Base-by-base conservation (phyloP, 2,113 vertebrate species). In the Heliornis fulica region DNA sequence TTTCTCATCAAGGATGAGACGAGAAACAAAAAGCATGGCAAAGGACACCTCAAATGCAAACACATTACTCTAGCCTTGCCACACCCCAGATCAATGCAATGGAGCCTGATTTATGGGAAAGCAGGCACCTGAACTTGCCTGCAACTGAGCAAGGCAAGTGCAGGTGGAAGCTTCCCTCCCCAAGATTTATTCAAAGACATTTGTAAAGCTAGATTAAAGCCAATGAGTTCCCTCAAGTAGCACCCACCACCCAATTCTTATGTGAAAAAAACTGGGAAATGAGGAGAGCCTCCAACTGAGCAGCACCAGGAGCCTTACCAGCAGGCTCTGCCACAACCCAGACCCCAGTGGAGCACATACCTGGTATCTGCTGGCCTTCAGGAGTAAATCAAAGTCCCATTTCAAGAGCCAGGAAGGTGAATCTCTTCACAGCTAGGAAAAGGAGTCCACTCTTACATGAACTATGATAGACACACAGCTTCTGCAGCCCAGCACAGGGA, bases 391-490 rank as follows among this genome's bases (percentile, higher is more conserved):
- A 57, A 69, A 31, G 5, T 9, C 22, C 56, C 2, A 2, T 29
- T 7, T n/a, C 21, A 32, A 14, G 31, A 53, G 19, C 2, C 4
- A 1, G 40, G 18, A 46, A 5, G 2, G 4, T 20, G 5, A 77
- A 13, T 21, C 6, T 28, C 54, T 29, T 17, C 15, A 21, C 11
- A 72, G 12, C 14, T 70, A 81, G 21, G 26, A 12, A 36, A 71
- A 65, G n/a, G 19, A 69, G 2, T 5, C 3, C 13, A 2, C 6
- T 31, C 31, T 34, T 36, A 3, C 3, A 5, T 8, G 19, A 92
- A 22, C 45, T 9, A 1, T 1, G 1, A 26, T 0, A 59, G 6
- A 38, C 4, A 5, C 3, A 2, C 28, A 68, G 28, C 25, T 69
- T 36, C 43, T 77, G 21, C 54, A 81, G 41, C 28, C 16, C 12